phyloP scores from a whole-genome alignment of 2,113 vertebrate genomes.

The Forbesichthys papilliferus region DNA sequence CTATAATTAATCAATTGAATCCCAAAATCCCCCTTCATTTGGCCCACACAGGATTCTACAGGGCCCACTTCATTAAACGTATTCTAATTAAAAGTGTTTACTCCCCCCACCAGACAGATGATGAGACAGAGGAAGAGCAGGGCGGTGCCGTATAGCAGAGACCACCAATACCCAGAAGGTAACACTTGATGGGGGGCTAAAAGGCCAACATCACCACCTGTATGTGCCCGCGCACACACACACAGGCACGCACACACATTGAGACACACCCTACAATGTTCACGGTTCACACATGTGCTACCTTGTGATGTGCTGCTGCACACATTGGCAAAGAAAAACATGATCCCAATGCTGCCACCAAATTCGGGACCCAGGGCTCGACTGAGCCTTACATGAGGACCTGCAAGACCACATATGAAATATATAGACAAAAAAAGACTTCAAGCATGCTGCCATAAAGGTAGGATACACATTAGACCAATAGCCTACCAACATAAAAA shows the following conservation, averaged over 20 bases:
- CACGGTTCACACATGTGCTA: slow-evolving; percentile 35
- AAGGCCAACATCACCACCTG: slow-evolving; percentile 34
- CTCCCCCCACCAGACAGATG: slow-evolving; percentile 79
- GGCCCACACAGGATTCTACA: neutral
- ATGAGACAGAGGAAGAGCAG: slow-evolving; percentile 83
- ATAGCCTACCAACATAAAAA: too few relatives aligned
- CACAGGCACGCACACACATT: neutral
- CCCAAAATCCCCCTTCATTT: neutral
- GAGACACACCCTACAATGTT: neutral
- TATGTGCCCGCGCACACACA: neutral
- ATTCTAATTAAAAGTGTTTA: neutral
- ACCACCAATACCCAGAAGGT: slow-evolving; percentile 84
- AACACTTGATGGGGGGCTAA: slow-evolving; percentile 60
- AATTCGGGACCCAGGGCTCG: slow-evolving; percentile 89
- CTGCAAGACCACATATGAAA: neutral
- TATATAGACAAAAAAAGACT: too few relatives aligned
- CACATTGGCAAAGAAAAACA: slow-evolving; percentile 92
- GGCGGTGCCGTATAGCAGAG: slow-evolving; percentile 79
- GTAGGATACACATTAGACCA: too few relatives aligned
- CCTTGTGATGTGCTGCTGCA: slow-evolving; percentile 81
- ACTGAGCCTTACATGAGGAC: slow-evolving; percentile 72
- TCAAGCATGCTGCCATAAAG: too few relatives aligned
- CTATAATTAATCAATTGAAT: neutral
- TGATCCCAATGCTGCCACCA: slow-evolving; percentile 89
- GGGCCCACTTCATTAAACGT: neutral